Base-by-base conservation (phyloP, 2,888 invertebrate genomes). In the Aromia moschata region DNA sequence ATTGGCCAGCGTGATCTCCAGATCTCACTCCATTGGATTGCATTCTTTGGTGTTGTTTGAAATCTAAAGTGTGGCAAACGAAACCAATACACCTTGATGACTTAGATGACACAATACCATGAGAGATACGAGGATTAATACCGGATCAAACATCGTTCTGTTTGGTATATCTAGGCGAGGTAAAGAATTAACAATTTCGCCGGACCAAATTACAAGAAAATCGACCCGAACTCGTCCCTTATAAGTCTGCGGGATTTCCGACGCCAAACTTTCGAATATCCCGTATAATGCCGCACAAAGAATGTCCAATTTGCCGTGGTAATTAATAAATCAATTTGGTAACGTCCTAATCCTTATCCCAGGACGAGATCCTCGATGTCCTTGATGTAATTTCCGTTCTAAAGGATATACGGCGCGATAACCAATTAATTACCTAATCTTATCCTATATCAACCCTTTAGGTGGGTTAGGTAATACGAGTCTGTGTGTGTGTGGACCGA, bases 391-490 rank as follows among this genome's bases (percentile, higher is more conserved):
- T 70, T 69, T 70, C 70, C 70, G 69, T 68, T 69, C 68, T 60
- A 67, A 62, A 64, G 62, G 64, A 62, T 64, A 67, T 64, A 64
- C 64, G 62, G 62, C 57, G 70, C 71, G 77, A 78, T 78, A 77
- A 77, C 77, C 79, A 78, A 79, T 79, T 79, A 78, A 79, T 79
- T 77, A 77, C 73, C 71, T 78, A 79, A 79, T 78, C 78, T 78
- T 74, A 74, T 74, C 75, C 74, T 68, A 63, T 67, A 71, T 73
- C 72, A 74, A 71, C 73, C 73, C 74, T 72, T 73, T 74, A 72
- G 72, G 71, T 71, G 68, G 69, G 64, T 71, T 71, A 67, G 69
- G 64, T 71, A 69, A 70, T 72, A 64, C 64, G 52, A 61, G 62
- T 62, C 61, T 62, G 51, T 61, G 59, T 63, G 60, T 62, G 51